Percentiles rank a stretch among this genome's conserved stretches.
These are phyloP conservation scores for Diceros bicornis DNA, from an alignment of 2,797 vertebrate species.

Conservation along the genomic window DNA sequence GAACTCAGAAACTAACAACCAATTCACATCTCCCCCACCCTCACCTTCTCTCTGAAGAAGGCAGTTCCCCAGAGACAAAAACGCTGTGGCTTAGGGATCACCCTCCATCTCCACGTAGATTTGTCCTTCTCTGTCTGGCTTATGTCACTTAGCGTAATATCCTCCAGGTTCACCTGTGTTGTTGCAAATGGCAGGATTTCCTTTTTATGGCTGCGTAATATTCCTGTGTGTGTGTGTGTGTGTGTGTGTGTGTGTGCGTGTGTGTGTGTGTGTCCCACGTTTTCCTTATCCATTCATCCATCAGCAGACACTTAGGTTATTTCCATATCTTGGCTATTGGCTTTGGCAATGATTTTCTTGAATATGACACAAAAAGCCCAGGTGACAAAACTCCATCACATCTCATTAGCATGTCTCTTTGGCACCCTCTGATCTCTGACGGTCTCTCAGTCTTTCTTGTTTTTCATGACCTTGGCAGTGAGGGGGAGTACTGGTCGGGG, in stretches of 20 bases:
- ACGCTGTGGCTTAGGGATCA: conserved; percentile 6
- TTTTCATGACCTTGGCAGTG: neutral
- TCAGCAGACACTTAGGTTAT: accelerated
- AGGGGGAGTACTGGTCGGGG: neutral
- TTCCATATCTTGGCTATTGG: neutral
- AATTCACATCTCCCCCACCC: conserved; percentile 61
- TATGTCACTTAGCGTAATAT: neutral
- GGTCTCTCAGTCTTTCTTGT: neutral
- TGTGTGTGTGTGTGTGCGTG: neutral
- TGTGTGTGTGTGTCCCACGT: neutral
- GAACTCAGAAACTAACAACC: conserved; percentile 86
- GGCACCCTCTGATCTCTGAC: neutral
- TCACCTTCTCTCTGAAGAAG: conserved; percentile 77
- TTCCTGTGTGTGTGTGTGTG: too few species aligned
- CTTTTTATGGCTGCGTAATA: neutral
- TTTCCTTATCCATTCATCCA: neutral
- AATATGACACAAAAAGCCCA: neutral
- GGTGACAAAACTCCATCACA: neutral
- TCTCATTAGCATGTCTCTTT: neutral
- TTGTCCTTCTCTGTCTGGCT: neutral
- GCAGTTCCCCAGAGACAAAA: conserved; percentile 59
- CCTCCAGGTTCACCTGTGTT: neutral
- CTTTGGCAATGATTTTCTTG: neutral
- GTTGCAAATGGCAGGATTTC: neutral
- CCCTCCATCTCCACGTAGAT: conserved; percentile 31